phyloP scores from a whole-genome alignment of 2,888 invertebrate genomes.

The Conchocele bisecta region DNA sequence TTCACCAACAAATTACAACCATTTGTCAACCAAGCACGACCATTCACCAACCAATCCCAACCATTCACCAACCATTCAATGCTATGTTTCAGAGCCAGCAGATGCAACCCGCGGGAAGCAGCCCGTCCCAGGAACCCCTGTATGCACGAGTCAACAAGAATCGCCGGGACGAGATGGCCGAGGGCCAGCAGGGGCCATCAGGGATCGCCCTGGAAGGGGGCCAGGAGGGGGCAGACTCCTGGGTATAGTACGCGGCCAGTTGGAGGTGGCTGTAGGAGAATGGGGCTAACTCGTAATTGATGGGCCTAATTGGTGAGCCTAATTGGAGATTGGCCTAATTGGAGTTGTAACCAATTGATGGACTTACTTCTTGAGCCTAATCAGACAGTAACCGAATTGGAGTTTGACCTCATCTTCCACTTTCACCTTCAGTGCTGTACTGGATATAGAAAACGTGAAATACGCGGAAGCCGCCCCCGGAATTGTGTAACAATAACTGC shows the following conservation, averaged over 20 bases:
- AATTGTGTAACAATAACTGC: too few species aligned
- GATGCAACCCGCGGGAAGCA: constrained; percentile 14
- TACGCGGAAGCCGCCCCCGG: too few species aligned
- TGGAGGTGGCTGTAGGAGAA: neutral
- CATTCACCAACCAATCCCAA: too few species aligned
- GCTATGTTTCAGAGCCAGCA: constrained; percentile 50
- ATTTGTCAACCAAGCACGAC: too few species aligned
- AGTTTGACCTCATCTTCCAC: too few species aligned
- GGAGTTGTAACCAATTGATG: too few species aligned
- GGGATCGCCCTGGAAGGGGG: constrained; percentile 61
- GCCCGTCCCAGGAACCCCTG: constrained; percentile 70
- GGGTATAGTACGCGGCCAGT: constrained; percentile 68
- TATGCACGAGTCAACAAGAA: constrained; percentile 80
- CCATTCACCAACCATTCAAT: too few species aligned
- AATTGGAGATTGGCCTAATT: neutral
- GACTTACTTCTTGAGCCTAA: too few species aligned
- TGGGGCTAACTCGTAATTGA: neutral
- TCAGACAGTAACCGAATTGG: too few species aligned
- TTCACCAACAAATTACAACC: too few species aligned
- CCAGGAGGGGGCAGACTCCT: constrained; percentile 78
- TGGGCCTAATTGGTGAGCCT: neutral
- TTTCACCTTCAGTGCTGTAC: too few species aligned
- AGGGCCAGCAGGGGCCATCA: constrained; percentile 43
- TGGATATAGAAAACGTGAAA: too few species aligned
- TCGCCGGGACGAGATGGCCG: constrained; percentile 59